Evolutionary conservation across 2,113 vertebrate genomes (phyloP), one percentile per base, ranked within the genome.

Genomic region (Balaeniceps rex): DNA sequence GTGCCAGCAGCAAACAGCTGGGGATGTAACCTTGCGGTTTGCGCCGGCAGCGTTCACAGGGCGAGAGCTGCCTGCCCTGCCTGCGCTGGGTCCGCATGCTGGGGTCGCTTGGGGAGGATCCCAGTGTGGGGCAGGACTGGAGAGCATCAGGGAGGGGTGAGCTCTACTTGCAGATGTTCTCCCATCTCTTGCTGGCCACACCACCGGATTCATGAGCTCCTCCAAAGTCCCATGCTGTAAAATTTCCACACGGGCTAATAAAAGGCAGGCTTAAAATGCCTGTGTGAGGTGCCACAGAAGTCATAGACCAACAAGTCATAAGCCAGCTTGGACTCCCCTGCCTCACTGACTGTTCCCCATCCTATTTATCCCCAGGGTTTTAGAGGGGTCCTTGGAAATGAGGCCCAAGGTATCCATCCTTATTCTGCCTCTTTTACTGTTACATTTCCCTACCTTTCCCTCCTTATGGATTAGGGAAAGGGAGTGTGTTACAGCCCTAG

Each of bases 21-120:
- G 68, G 88, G 83, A 42, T 54, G 69, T 14, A n/a, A 29, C 83
- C 42, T 8, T 19, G n/a, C 7, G 36, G 8, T 19, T 14, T 19
- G n/a, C 1, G 8, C 29, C 1, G 1, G 46, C 44, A 24, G 70
- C 4, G 0, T 31, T 28, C 2, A 4, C 58, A 22, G 61, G 75
- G 40, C 9, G 9, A 16, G n/a, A 75, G 80, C 75, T 54, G 47
- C 71, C 49, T 36, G 25, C 49, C 28, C 34, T 80, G 57, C 54
- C 36, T 79, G 26, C 2, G 5, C 17, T 3, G 54, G 28, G 44
- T 28, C 69, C 3, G 4, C 75, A 57, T 0, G 3, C 19, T 64
- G 54, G 22, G 19, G 4, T 16, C 5, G 1, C 2, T 2, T 11
- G 36, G 24, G 55, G 16, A 66, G 38, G 28, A 31, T 42, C 42